Percentiles rank a stretch among this genome's conserved stretches.
phyloP scores from a whole-genome alignment of 2,888 invertebrate genomes.

The Trissoscelio sp. region DNA sequence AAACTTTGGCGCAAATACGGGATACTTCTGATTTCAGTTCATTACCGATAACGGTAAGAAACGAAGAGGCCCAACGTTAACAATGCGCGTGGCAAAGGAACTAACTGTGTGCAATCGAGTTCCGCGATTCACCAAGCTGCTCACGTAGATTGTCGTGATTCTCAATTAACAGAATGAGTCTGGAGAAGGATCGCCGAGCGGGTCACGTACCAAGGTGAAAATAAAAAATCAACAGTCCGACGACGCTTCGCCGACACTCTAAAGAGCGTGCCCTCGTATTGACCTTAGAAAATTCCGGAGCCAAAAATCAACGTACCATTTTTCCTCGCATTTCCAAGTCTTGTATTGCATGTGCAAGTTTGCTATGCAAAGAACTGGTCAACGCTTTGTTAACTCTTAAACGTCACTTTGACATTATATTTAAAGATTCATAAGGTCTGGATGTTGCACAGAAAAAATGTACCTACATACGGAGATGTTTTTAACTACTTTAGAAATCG shows the following conservation, averaged over 20 bases:
- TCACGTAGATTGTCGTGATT: slow-evolving; percentile 78
- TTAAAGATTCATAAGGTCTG: slow-evolving; percentile 2
- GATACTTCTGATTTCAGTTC: slow-evolving; percentile 48
- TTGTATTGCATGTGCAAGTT: slow-evolving; percentile 35
- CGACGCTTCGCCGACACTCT: slow-evolving; percentile 59
- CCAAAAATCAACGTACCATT: slow-evolving; percentile 61
- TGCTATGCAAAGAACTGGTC: slow-evolving; percentile 43
- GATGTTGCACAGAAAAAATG: not conserved
- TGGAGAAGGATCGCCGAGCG: slow-evolving; percentile 55
- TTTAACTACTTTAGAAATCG: not conserved
- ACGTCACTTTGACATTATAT: slow-evolving; percentile 32
- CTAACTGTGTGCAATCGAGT: slow-evolving; percentile 71
- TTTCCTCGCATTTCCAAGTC: slow-evolving; percentile 45
- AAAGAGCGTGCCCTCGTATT: slow-evolving; percentile 61
- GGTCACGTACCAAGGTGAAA: slow-evolving; percentile 67
- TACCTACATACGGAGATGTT: slow-evolving; percentile 16
- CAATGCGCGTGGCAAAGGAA: slow-evolving; percentile 61
- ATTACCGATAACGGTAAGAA: slow-evolving; percentile 53
- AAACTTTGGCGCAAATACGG: slow-evolving; percentile 45
- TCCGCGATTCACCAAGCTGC: slow-evolving; percentile 72
- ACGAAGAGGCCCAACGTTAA: slow-evolving; percentile 50
- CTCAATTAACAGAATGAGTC: slow-evolving; percentile 75
- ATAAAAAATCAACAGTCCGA: slow-evolving; percentile 74
- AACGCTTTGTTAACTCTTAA: slow-evolving; percentile 18
- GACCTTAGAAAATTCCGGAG: slow-evolving; percentile 68